phyloP scores from a whole-genome alignment of 2,113 vertebrate species.

The Larimichthys crocea region DNA sequence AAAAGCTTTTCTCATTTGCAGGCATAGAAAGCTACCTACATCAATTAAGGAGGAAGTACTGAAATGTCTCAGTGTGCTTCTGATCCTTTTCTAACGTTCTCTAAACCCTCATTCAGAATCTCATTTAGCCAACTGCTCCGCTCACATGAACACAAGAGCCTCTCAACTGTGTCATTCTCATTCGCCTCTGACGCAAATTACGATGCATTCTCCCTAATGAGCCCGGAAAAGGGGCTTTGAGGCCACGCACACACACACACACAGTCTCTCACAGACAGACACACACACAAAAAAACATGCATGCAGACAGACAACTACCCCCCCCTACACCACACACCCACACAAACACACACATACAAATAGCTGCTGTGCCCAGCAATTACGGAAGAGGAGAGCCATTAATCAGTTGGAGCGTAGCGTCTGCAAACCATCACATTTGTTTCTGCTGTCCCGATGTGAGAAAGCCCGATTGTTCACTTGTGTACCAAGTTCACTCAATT shows the following conservation, averaged over 20 bases:
- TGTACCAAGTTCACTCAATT: slow-evolving; percentile 41
- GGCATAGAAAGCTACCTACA: not conserved
- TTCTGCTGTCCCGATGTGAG: slow-evolving; percentile 61
- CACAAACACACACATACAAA: slow-evolving; percentile 33
- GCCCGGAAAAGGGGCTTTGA: slow-evolving; percentile 43
- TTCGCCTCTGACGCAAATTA: slow-evolving; percentile 60
- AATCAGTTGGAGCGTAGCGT: slow-evolving; percentile 65
- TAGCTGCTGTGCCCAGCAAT: slow-evolving; percentile 68
- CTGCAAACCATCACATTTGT: slow-evolving; percentile 73
- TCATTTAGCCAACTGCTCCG: slow-evolving; percentile 50
- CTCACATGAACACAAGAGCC: slow-evolving; percentile 51
- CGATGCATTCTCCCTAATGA: slow-evolving; percentile 65
- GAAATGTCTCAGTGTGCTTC: slow-evolving; percentile 25
- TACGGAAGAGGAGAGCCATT: slow-evolving; percentile 66
- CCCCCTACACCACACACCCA: not conserved
- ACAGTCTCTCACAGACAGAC: not conserved
- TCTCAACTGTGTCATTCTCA: slow-evolving; percentile 57
- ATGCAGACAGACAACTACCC: slow-evolving; percentile 6
- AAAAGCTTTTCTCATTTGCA: slow-evolving; percentile 30
- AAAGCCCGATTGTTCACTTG: slow-evolving; percentile 54
- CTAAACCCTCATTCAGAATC: slow-evolving; percentile 35
- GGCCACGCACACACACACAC: slow-evolving; percentile 26
- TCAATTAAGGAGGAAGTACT: slow-evolving; percentile 16
- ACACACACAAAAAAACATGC: slow-evolving; percentile 13
- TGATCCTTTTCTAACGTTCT: slow-evolving; percentile 44